Evolutionary conservation across 2,113 vertebrate genomes (phyloP), one percentile per base, ranked within the genome.

Genomic region (Albula glossodonta): DNA sequence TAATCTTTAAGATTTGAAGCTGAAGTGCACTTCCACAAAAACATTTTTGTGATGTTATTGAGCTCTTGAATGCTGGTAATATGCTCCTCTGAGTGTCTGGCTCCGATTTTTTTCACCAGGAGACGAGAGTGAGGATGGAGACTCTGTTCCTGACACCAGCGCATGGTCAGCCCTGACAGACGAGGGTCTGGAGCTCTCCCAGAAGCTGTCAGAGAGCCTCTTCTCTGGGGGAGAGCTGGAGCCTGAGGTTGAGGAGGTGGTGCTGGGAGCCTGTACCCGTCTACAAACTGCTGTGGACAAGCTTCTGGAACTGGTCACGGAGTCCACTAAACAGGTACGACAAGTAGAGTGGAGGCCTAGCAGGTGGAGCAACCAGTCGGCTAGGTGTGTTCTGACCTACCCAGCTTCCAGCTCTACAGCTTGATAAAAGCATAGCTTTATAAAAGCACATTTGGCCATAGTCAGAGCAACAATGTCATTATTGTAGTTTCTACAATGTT

Each of bases 171-270:
- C 90, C 0, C 78, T 84, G 84, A 85, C 91, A 0, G 96, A 93
- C 0, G 92, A 98, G 83, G 94, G 95, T n/a, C 88, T 95, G 41
- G 97, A 97, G 80, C 85, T 97, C 86, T 97, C 96, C 63, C 96
- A 98, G 1, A 83, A 96, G 31, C 91, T 99, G 50, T 96, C 96
- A 83, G 98, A 99, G 90, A 99, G 97, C 88, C 89, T 97, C 87
- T 95, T 99, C 80, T 81, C 91, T 70, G 95, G 96, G 84, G 95
- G 97, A 0, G 97, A 97, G 41, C 70, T 96, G 84, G 94, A 88
- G 0, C 89, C 92, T 82, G 97, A 94, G 49, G 96, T 94, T 78
- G 97, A 98, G 89, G 97, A 97, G 70, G 90, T 93, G 0, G 89
- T 97, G 22, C 88, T 96, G 74, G 96, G 89, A 49, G 93, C 96